Base-by-base conservation (phyloP, 2,113 vertebrate species). In the Rhynchomys soricoides region DNA sequence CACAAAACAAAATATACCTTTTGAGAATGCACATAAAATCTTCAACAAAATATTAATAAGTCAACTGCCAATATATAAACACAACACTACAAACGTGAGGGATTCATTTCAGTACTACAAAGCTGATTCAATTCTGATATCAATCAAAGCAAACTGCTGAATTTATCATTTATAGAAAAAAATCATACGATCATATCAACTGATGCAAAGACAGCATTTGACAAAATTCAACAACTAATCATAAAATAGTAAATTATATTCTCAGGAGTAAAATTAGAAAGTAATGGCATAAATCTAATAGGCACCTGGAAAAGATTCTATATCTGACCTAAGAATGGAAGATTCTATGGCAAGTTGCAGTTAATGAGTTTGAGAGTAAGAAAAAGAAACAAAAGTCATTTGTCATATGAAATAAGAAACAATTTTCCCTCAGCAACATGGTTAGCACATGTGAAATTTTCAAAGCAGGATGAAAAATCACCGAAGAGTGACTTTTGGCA, bases 231-330 rank as follows among this genome's bases (percentile, higher is more conserved):
- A 66, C 19, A 66, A 37, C 29, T 37, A 70, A 8, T 77, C 37
- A 94, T 64, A 13, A 92, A 86, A 95, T 89, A 88, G 16, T 52
- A 86, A 85, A n/a, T 68, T 29, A 81, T 8, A 11, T n/a, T 62
- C 16, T 92, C 11, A 62, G 89, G 74, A 48, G 7, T 77, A 94
- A 96, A 94, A 70, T 68, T 9, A 81, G 40, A 62, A 90, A 45
- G 11, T 26, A 62, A 29, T 3, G 50, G 55, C 21, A 3, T 88
- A 57, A 86, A 6, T 31, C 88, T 87, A 55, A 74, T 43, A 24
- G 73, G 24, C 3, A 3, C 13, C 29, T 43, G 24, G 48, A 71
- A 95, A 91, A 75, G 31, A 45, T 43, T 31, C 37, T 64, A 5
- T 31, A 90, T 12, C 59, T 90, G 86, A 8, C 21, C 40, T 81